phyloP scores from a whole-genome alignment of 2,797 vertebrate species.

The Chelmon rostratus region DNA sequence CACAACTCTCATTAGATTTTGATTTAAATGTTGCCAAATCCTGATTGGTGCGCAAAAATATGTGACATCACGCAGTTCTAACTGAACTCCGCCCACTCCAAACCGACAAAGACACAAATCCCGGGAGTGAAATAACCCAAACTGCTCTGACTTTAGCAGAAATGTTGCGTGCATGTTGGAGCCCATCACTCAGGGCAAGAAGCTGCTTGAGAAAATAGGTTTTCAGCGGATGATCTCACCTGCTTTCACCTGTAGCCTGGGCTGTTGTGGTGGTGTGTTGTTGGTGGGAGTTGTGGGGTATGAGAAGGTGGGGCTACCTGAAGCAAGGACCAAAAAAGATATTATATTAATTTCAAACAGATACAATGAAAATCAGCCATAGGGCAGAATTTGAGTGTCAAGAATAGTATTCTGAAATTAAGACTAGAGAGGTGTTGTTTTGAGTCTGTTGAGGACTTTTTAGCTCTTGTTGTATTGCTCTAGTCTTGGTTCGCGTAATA shows the following conservation, averaged over 20 bases:
- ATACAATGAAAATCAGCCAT: background rate
- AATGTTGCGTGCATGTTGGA: background rate
- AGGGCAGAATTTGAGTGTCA: background rate
- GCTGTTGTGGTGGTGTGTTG: constrained; percentile 80
- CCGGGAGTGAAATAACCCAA: background rate
- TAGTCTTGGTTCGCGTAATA: background rate
- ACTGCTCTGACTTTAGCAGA: background rate
- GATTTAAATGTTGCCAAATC: background rate
- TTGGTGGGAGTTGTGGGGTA: constrained; percentile 85
- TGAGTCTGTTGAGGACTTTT: background rate
- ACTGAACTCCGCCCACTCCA: background rate
- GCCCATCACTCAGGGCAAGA: too few relatives aligned
- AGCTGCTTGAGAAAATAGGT: too few relatives aligned
- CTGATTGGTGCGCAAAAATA: background rate
- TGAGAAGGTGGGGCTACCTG: constrained; percentile 88
- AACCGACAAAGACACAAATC: background rate
- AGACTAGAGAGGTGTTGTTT: background rate
- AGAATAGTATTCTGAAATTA: background rate
- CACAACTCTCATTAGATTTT: background rate
- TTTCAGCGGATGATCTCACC: constrained; percentile 85
- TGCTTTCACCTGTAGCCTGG: constrained; percentile 88
- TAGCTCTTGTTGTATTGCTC: background rate
- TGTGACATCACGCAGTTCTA: background rate
- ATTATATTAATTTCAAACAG: background rate
- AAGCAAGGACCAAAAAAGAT: constrained; percentile 9